Evolutionary conservation across 2,888 invertebrate species (phyloP), one percentile per base, ranked within the genome.

Genomic region (Schizaphis graminum): DNA sequence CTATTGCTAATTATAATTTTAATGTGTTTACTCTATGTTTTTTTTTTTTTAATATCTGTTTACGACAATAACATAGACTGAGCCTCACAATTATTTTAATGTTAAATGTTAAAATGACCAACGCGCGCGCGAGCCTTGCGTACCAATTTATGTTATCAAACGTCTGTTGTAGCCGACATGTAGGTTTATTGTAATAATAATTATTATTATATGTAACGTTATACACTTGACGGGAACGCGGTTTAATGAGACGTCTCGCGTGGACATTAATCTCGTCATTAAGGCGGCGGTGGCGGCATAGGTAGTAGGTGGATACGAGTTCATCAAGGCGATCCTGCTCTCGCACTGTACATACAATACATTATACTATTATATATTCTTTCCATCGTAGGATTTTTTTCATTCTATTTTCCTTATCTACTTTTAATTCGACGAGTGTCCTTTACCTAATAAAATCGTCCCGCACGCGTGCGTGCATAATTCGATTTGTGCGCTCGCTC

Each of bases 401-500:
- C 28, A n/a, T 87, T 87, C 49, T 16, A n/a, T 87, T 87, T 88
- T 24, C n/a, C 21, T 77, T 35, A 21, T 35, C 35, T 77, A 21
- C 77, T 35, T 35, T 77, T 77, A 77, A 77, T 8, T 77, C 35
- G 77, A 21, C 77, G 77, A n/a, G 21, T 88, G 53, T 88, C 88
- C 53, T 88, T 88, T 88, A 11, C 88, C 35, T 10, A 35, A 88
- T 35, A 26, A 88, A 53, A 53, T 53, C 88, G 88, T 88, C 88
- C 53, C 53, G 35, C 88, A 88, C 89, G 89, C 57, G 57, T 44
- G 85, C 89, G 28, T 89, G 56, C 56, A 57, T 89, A 89, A 89
- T 89, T 89, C 13, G 28, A 89, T 89, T 89, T 57, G 28, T 44
- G 56, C 41, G 89, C n/a, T 41, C 44, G 26, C 89, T 35, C 41